phyloP scores from a whole-genome alignment of 1,140 invertebrate species.

The Magallana gigas region DNA sequence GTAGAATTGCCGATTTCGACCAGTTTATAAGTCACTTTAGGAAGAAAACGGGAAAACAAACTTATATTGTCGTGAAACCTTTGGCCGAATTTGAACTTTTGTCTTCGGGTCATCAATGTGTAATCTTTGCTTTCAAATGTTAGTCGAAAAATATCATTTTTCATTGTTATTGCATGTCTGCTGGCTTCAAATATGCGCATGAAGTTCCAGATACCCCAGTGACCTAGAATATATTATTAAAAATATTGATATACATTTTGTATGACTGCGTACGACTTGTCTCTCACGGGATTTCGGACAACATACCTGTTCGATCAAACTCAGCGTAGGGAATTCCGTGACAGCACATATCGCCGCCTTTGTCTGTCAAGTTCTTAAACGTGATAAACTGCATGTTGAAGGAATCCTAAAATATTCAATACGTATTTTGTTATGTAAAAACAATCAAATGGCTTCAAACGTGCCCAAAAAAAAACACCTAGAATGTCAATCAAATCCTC shows the following conservation, averaged over 20 bases:
- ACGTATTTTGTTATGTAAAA: not conserved
- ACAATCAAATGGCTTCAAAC: not conserved
- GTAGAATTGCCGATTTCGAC: not conserved
- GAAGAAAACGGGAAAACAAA: conserved; percentile 7
- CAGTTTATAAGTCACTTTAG: not conserved
- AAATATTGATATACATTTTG: too few species aligned
- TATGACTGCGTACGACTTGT: too few species aligned
- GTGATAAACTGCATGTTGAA: not conserved
- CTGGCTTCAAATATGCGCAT: not conserved
- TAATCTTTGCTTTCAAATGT: not conserved
- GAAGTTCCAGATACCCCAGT: conserved; percentile 22
- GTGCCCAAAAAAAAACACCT: too few species aligned
- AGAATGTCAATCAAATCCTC: too few species aligned
- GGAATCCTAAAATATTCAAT: not conserved
- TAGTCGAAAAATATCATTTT: not conserved
- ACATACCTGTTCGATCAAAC: conserved; percentile 13
- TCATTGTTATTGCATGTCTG: not conserved
- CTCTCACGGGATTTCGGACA: too few species aligned
- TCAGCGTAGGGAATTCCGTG: conserved; percentile 1
- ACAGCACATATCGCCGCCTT: not conserved
- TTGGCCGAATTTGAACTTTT: not conserved
- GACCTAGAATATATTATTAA: not conserved
- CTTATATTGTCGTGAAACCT: conserved; percentile 8
- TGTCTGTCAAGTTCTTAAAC: not conserved
- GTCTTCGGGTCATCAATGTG: not conserved